Conservation (phyloP, 2,888 invertebrate genomes). For the Diplazon laetatorius region DNA sequence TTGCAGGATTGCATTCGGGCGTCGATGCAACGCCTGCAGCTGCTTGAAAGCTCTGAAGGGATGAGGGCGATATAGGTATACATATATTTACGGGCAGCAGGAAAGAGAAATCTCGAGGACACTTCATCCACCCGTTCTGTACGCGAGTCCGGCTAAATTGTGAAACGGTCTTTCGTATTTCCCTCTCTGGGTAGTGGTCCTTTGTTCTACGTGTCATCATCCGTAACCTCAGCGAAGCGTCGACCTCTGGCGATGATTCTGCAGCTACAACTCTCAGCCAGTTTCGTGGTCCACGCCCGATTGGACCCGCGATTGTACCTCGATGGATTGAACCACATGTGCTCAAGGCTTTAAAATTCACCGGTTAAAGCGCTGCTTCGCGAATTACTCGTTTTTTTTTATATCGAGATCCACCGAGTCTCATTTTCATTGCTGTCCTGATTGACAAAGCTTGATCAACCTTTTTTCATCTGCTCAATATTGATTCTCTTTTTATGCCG, state of each 20-base stretch:
- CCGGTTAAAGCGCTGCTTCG: slow-evolving; percentile 30
- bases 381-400: slow-evolving; percentile 19
- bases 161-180: slow-evolving; percentile 63
- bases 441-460: slow-evolving; percentile 44
- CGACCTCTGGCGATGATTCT: slow-evolving; percentile 25
- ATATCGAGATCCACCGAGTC: background rate
- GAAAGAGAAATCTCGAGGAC: slow-evolving; percentile 15
- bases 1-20: slow-evolving; percentile 69
- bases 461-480: slow-evolving; percentile 15
- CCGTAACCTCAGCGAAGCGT: slow-evolving; percentile 8
- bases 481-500: too few relatives aligned
- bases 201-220: slow-evolving; percentile 44
- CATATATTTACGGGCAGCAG: background rate
- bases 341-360: slow-evolving; percentile 35
- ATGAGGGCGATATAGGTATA: slow-evolving; percentile 12
- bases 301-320: slow-evolving; percentile 51
- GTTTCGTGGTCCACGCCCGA: slow-evolving; percentile 34
- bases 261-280: slow-evolving; percentile 1
- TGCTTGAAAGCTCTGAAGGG: slow-evolving; percentile 19
- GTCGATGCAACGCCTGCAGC: slow-evolving; percentile 51
- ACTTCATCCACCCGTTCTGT: slow-evolving; percentile 5
- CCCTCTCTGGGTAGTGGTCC: slow-evolving; percentile 8
- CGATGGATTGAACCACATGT: slow-evolving; percentile 33
- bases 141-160: slow-evolving; percentile 65
- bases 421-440: slow-evolving; percentile 26